Base-by-base conservation (phyloP, 1,140 invertebrate species). In the Delia radicum region DNA sequence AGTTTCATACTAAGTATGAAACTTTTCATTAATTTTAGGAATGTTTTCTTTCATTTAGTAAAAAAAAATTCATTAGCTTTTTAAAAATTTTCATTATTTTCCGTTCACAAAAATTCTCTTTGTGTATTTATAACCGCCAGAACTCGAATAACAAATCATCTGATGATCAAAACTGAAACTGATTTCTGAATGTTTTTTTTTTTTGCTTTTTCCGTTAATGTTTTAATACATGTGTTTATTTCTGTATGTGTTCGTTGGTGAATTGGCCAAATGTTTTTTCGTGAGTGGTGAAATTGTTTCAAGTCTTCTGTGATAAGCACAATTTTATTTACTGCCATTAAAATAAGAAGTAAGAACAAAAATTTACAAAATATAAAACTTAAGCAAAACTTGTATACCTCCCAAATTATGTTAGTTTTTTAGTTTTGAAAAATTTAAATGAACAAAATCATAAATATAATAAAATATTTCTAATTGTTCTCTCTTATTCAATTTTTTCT, bases 271-370 rank as follows among this genome's bases (percentile, higher is more conserved):
- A 55, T 55, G 48, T 42, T 42, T 42, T 80, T 80, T 71, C 72
- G 42, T 78, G 72, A 62, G 27, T 78, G 80, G 77, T 74, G 31
- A 61, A 72, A 72, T 84, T 84, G 83, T 84, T 84, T 84, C 83
- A 84, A 85, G 83, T 85, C 83, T 85, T 85, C 83, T 85, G 83
- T 85, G 83, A 84, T 84, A 84, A 84, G 83, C 83, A 84, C 83
- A 84, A 76, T 76, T 73, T 74, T 73, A 42, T 74, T 73, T 76
- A 73, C 62, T 74, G 29, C 46, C 46, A 62, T 63, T 65, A 62
- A 76, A 67, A 67, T 48, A 48, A 74, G 21, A 31, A 65, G 48
- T 61, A 28, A 29, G 73, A 13, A 63, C 31, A 69, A 74, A 67
- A 24, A 8, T 21, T 55, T 24, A 21, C 24, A 7, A 21, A 8